Base-by-base conservation (phyloP, 2,888 invertebrate genomes). In the Chalcis sispes region DNA sequence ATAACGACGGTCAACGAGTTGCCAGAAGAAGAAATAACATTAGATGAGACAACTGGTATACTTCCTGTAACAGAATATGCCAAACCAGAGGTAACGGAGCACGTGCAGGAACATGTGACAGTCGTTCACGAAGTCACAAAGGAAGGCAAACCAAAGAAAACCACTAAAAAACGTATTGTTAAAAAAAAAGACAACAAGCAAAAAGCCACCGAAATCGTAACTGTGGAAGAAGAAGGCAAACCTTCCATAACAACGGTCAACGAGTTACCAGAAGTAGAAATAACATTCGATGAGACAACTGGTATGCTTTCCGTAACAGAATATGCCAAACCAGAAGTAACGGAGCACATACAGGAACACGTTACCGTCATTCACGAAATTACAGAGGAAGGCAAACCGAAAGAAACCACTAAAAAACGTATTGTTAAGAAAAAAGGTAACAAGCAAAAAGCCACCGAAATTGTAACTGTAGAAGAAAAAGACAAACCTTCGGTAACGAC, bases 201-300 rank as follows among this genome's bases (percentile, higher is more conserved):
- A 13, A 72, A n/a, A 5, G 29, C 46, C 62, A 77, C 1, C 18
- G 71, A 13, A 50, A 59, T 10, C 54, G 81, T 46, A 23, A 67
- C 29, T n/a, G 40, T 18, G 1, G 85, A 87, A 75, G 89, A 89
- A 70, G 89, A 89, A 1, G 88, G 87, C 23, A 87, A 89, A 61
- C 78, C 82, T 8, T 88, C 89, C 0, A 81, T 87, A 87, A 0
- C 73, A 29, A 80, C 82, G 56, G 77, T 79, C 36, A 81, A 77
- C 18, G 87, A 77, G 67, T 59, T 0, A n/a, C 56, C 56, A 27
- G 56, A 56, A 56, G 56, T 29, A 32, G 56, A 56, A 52, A 82
- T 0, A 86, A 71, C 89, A 85, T 50, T 32, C 15, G 56, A 80
- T 29, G 73, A 76, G 10, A 20, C 52, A 1, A 77, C 61, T 25